Conservation (phyloP, 2,888 invertebrate species). For the Cepaea hortensis region DNA sequence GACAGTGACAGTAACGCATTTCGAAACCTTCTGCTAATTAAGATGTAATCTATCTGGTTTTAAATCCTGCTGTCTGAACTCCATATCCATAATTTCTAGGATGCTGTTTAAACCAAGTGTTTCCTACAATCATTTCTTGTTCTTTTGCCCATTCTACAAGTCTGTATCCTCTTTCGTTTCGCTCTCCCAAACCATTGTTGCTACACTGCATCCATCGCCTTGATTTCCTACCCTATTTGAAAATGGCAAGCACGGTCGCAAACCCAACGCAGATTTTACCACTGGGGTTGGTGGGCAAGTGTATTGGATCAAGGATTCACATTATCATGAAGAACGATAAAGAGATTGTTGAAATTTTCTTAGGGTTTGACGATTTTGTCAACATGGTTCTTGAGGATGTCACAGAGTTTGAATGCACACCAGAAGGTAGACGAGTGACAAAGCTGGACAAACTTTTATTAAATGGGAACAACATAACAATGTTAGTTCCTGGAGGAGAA, state of each 20-base stretch:
- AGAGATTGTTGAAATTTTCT: constrained; percentile 97
- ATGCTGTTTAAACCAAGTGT: too few species aligned
- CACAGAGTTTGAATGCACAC: constrained; percentile 97
- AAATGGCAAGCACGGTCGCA: constrained; percentile 66
- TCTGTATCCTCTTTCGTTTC: too few species aligned
- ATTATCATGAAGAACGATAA: constrained; percentile 99
- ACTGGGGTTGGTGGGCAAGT: constrained; percentile 97
- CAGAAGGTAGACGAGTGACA: constrained; percentile 93
- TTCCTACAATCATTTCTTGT: too few species aligned
- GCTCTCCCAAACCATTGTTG: too few species aligned
- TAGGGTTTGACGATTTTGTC: constrained; percentile 98
- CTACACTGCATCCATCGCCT: too few species aligned
- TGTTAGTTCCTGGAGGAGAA: constrained; percentile 80
- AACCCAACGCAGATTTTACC: constrained; percentile 93
- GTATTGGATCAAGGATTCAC: constrained; percentile 98
- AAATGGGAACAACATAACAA: constrained; percentile 99
- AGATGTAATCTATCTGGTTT: too few species aligned
- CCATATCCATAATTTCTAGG: too few species aligned
- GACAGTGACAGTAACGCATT: too few species aligned
- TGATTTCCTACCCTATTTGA: not conserved
- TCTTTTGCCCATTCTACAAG: too few species aligned
- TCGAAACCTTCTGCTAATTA: too few species aligned
- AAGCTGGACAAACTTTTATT: constrained; percentile 97
- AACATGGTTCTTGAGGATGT: constrained; percentile 98
- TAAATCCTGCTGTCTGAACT: too few species aligned